Percentiles rank a stretch among this genome's conserved stretches.
Evolutionary conservation across 2,797 vertebrate genomes (phyloP).

Genomic region (Darevskia nairensis): DNA sequence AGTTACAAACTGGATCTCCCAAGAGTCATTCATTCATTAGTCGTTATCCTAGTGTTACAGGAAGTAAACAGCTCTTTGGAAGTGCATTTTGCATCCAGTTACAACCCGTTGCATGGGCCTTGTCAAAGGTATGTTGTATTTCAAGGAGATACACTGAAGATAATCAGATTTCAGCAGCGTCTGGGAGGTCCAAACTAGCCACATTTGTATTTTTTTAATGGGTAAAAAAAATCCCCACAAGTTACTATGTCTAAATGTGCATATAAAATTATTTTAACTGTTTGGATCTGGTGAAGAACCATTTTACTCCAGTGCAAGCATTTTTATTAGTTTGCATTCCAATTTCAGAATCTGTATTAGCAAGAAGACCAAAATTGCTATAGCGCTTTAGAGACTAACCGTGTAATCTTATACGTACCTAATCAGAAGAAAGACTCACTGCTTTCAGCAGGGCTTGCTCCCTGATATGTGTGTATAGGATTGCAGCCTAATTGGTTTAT

Average conservation of each 20-base stretch:
- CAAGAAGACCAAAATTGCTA: not conserved
- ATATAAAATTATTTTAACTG: not conserved
- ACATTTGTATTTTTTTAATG: constrained; percentile 10
- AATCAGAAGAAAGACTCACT: not conserved
- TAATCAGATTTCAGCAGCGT: constrained; percentile 71
- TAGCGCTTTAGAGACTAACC: not conserved
- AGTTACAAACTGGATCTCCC: constrained; percentile 72
- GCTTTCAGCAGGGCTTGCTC: too few relatives aligned
- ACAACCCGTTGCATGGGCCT: constrained; percentile 64
- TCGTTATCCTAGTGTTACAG: constrained; percentile 75
- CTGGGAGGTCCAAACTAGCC: constrained; percentile 55
- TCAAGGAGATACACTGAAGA: constrained; percentile 72
- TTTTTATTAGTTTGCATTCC: not conserved
- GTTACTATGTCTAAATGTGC: constrained; percentile 37
- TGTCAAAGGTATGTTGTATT: constrained; percentile 71
- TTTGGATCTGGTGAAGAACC: not conserved
- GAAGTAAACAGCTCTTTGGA: constrained; percentile 71
- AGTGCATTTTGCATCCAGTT: constrained; percentile 68
- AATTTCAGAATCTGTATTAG: not conserved
- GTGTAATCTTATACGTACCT: not conserved
- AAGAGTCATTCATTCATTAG: constrained; percentile 63
- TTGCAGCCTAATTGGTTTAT: not conserved
- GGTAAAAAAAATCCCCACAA: not conserved
- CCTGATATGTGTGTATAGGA: too few relatives aligned
- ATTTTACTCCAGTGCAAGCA: not conserved